Conservation (phyloP, 2,888 invertebrate species). For the Dione vanillae region DNA sequence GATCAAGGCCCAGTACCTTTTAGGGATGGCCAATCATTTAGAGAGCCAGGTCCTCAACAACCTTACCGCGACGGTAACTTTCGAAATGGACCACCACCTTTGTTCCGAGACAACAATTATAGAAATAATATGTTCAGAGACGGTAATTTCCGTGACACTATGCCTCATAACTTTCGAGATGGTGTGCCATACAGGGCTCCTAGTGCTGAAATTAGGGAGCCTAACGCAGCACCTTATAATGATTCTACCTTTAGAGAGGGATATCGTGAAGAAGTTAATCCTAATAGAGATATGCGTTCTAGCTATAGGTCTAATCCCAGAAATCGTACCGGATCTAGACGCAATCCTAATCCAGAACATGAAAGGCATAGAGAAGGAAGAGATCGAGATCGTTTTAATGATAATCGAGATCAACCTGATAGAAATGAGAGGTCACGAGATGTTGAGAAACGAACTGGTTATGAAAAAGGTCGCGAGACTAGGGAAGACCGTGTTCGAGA, state of each 20-base stretch:
- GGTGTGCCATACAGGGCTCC: slow-evolving; percentile 69
- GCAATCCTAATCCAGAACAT: slow-evolving; percentile 69
- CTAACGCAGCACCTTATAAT: slow-evolving; percentile 62
- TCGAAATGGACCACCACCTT: slow-evolving; percentile 66
- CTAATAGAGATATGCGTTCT: slow-evolving; percentile 64
- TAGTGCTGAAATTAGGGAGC: slow-evolving; percentile 70
- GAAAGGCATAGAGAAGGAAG: slow-evolving; percentile 71
- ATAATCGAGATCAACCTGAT: slow-evolving; percentile 71
- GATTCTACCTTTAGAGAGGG: slow-evolving; percentile 73
- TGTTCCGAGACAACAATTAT: slow-evolving; percentile 68
- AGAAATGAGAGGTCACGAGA: slow-evolving; percentile 75
- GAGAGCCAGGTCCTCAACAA: slow-evolving; percentile 63
- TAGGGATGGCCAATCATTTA: slow-evolving; percentile 61
- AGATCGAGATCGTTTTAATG: slow-evolving; percentile 71
- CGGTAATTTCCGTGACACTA: slow-evolving; percentile 68
- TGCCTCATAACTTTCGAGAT: slow-evolving; percentile 71
- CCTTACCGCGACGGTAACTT: slow-evolving; percentile 69
- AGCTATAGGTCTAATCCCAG: slow-evolving; percentile 65
- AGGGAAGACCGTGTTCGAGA: slow-evolving; percentile 65
- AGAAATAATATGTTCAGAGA: slow-evolving; percentile 72
- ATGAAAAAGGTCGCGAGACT: slow-evolving; percentile 65
- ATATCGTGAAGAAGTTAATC: slow-evolving; percentile 68
- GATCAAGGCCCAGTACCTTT: slow-evolving; percentile 68
- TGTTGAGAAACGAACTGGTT: slow-evolving; percentile 62
- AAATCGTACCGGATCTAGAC: slow-evolving; percentile 66